Evolutionary conservation across 1,140 invertebrate genomes (phyloP), one percentile per base, ranked within the genome.

Genomic region (Subanguina moxae): DNA sequence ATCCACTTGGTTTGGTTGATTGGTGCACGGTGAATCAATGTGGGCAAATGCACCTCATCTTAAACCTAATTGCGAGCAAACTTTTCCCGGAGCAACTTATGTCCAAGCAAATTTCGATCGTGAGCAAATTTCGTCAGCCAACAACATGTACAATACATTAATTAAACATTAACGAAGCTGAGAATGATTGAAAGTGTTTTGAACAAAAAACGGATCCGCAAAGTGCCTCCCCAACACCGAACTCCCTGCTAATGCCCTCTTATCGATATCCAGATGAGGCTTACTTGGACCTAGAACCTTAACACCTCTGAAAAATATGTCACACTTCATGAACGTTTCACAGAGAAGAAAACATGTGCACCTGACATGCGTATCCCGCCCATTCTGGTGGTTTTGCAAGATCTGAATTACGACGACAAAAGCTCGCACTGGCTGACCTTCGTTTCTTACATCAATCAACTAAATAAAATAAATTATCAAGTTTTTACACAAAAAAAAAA

Each of bases 331-430:
- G 28, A n/a, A 61, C 5, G 58, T 5, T 5, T 43, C 3, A 61
- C 13, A 19, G 3, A 61, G 27, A 32, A 61, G 3, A 61, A 21
- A 61, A 32, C 27, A n/a, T 30, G 27, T 19, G 8, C 45, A 72
- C 95, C 87, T 28, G 86, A 98, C 90, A 82, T 98, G 95, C 9
- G 94, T 97, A 80, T 98, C 95, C 64, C 95, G 84, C 17, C 95
- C 95, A 86, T 77, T 74, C 43, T 97, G 95, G 85, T 98, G 94
- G 85, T 98, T 98, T 67, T 92, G 93, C 15, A 97, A 88, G 11
- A 86, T 80, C 28, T 84, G 84, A 38, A 86, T 78, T 30, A 81
- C 70, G 7, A 80, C 57, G 28, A 76, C 72, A 61, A 75, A 77
- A 15, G 70, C 72, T 13, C 63, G 45, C 23, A 56, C 17, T 17